These are phyloP conservation scores for Drosophila sturtevanti DNA, from an alignment of 1,140 invertebrate genomes.

Conservation along the genomic window DNA sequence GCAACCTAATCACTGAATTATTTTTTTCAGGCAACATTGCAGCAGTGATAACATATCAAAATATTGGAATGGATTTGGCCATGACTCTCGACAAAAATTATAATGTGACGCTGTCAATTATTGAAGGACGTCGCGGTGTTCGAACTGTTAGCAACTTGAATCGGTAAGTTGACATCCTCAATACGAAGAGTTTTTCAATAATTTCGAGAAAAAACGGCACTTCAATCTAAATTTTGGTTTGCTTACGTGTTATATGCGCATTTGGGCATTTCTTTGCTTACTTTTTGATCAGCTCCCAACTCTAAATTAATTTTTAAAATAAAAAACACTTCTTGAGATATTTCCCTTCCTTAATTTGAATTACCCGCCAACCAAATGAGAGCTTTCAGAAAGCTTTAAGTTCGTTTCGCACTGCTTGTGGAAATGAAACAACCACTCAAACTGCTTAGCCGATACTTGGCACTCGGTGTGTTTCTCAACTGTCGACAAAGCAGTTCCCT, in stretches of 20 bases:
- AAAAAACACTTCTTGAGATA: too few relatives aligned
- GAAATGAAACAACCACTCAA: not conserved
- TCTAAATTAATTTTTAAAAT: not conserved
- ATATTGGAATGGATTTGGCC: constrained; percentile 89
- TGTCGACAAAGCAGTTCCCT: not conserved
- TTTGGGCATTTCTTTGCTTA: too few relatives aligned
- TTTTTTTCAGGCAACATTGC: constrained; percentile 88
- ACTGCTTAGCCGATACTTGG: not conserved
- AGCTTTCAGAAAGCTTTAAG: not conserved
- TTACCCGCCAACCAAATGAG: not conserved
- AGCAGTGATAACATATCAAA: constrained; percentile 89
- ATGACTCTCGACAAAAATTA: constrained; percentile 87
- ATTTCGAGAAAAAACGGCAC: too few relatives aligned
- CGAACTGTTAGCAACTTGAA: constrained; percentile 85
- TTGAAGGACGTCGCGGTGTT: constrained; percentile 85
- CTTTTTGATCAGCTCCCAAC: too few relatives aligned
- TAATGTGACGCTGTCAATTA: constrained; percentile 87
- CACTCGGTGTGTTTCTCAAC: not conserved
- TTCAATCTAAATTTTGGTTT: too few relatives aligned
- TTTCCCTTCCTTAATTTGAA: too few relatives aligned
- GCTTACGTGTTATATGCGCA: too few relatives aligned
- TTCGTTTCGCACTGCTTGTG: not conserved
- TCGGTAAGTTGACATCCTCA: constrained; percentile 57
- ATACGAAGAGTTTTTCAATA: too few relatives aligned
- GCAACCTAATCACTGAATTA: too few relatives aligned